Percentiles rank a stretch among this genome's conserved stretches.
phyloP scores from a whole-genome alignment of 2,113 vertebrate species.

The Chaetorhynchus papuensis region DNA sequence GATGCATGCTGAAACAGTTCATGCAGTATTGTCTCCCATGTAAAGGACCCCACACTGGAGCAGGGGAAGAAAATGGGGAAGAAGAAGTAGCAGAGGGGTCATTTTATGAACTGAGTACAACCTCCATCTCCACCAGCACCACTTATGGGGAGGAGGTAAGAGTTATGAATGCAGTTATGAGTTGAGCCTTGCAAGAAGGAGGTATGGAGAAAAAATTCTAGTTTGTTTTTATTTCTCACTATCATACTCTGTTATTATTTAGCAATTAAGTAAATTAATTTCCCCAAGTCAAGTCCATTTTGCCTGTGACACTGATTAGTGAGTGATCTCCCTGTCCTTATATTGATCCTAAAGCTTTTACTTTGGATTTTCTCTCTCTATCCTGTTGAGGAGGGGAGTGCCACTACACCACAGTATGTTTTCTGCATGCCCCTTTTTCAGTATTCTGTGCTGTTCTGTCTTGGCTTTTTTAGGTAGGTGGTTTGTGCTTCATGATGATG shows the following conservation, averaged over 20 bases:
- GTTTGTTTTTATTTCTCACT: not conserved
- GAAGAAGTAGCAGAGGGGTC: not conserved
- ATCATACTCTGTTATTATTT: not conserved
- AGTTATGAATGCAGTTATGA: not conserved
- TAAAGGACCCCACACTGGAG: not conserved
- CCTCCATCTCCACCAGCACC: fast-evolving
- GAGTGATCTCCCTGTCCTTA: not conserved
- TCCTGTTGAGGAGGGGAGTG: not conserved
- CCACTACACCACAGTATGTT: not conserved
- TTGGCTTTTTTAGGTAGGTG: not conserved
- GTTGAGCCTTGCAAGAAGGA: not conserved
- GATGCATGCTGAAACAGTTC: not conserved
- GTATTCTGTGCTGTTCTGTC: not conserved
- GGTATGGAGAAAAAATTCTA: not conserved
- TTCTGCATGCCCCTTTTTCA: not conserved
- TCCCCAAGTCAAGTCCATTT: fast-evolving
- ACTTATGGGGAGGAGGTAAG: not conserved
- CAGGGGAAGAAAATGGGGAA: not conserved
- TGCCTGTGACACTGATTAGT: not conserved
- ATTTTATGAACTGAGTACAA: not conserved
- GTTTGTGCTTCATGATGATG: not conserved
- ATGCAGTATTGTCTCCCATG: not conserved
- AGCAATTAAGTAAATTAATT: not conserved
- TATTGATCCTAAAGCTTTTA: not conserved
- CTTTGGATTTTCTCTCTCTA: not conserved